phyloP scores from a whole-genome alignment of 23 tunicate genomes.

The Halocynthia aurantium region DNA sequence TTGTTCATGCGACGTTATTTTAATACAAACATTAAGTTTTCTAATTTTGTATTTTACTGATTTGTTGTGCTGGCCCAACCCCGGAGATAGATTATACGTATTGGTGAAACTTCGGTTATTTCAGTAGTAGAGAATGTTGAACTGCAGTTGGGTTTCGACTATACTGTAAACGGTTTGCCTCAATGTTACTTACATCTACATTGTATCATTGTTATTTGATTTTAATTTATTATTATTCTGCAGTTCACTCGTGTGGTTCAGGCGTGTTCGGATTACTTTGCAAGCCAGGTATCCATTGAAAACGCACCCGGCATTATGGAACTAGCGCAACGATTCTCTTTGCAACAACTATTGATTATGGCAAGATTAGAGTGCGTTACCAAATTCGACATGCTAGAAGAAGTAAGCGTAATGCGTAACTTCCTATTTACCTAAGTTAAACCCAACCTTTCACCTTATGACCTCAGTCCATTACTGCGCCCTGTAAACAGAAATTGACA shows the following conservation, averaged over 20 bases:
- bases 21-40: no score
- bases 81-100: neutral
- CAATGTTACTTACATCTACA: no score
- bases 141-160: neutral
- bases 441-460: no score
- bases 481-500: no score
- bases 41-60: no score
- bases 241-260: slow-evolving; percentile 59
- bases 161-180: no score
- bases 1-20: no score
- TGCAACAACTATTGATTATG: slow-evolving; percentile 24
- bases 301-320: slow-evolving; percentile 77
- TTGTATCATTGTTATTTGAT: no score
- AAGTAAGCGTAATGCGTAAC: slow-evolving; percentile 2
- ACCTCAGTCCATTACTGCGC: no score
- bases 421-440: no score
- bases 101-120: neutral
- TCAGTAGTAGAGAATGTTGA: neutral
- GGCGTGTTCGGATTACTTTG: slow-evolving; percentile 67
- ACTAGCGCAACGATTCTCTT: slow-evolving; percentile 41
- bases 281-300: slow-evolving; percentile 41
- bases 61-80: no score
- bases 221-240: neutral
- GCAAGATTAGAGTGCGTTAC: slow-evolving; percentile 61
- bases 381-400: slow-evolving; percentile 28